phyloP scores from a whole-genome alignment of 2,797 vertebrate species.

The Muraenolepis orangiensis region DNA sequence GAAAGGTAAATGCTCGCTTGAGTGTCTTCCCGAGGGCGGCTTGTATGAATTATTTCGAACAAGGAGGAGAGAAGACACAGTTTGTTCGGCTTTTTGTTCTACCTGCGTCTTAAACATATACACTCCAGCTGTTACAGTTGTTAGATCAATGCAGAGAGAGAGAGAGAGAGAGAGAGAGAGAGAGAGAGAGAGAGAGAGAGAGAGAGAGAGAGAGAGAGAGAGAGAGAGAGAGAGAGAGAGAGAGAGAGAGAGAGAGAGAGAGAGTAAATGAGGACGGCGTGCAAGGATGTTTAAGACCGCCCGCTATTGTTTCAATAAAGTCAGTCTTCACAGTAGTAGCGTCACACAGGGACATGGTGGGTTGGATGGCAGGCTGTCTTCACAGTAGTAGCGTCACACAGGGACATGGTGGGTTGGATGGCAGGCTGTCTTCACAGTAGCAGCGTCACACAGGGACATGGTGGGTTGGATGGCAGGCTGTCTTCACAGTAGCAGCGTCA shows the following conservation, averaged over 20 bases:
- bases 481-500: slow-evolving; percentile 33
- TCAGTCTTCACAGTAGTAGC: slow-evolving; percentile 33
- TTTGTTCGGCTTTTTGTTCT: too few relatives aligned
- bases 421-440: slow-evolving; percentile 30
- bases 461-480: slow-evolving; percentile 16
- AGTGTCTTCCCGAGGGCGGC: too few relatives aligned
- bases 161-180: too few relatives aligned
- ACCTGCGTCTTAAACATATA: too few relatives aligned
- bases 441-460: slow-evolving; percentile 10
- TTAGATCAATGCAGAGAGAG: too few relatives aligned
- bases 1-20: too few relatives aligned
- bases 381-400: slow-evolving; percentile 31
- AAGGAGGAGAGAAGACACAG: too few relatives aligned
- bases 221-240: slow-evolving; percentile 4
- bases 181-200: slow-evolving; percentile 5
- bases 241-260: slow-evolving; percentile 21
- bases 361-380: slow-evolving; percentile 20
- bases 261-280: not conserved
- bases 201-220: slow-evolving; percentile 23
- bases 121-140: too few relatives aligned
- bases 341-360: slow-evolving; percentile 4
- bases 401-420: slow-evolving; percentile 5
- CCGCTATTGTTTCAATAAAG: slow-evolving; percentile 22
- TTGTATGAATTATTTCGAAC: too few relatives aligned
- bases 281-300: slow-evolving; percentile 23